Evolutionary conservation across 2,797 vertebrate species (phyloP), one percentile per base, ranked within the genome.

Genomic region (Eupleurogrammus muticus): DNA sequence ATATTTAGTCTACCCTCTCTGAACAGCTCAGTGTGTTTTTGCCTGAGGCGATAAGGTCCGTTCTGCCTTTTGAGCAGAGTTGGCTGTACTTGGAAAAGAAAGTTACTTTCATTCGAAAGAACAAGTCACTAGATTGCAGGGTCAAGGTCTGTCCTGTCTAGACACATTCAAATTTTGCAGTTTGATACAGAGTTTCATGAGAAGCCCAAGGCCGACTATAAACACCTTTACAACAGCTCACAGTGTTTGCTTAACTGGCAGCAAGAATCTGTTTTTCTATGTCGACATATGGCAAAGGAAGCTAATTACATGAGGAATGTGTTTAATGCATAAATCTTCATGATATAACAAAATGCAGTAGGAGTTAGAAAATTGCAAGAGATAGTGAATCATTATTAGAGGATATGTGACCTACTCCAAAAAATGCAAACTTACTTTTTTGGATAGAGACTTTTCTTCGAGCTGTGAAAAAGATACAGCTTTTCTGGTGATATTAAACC

Each of bases 141-240:
- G 78, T 90, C 66, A 81, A 35, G 19, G 65, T 46, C 48, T 62
- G 70, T 77, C 77, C 75, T 20, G 71, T 76, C 81, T 82, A 89
- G 79, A 90, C 77, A 53, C 42, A 38, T 65, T 78, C 21, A 87
- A 72, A 66, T 81, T 87, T 89, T 85, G 84, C 68, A 68, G n/a
- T 63, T 57, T 76, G 54, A 88, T 84, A 88, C 49, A 56, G 53
- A 61, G 67, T 88, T 89, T 87, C 80, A 83, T 70, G 58, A 79
- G 82, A 70, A 73, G 63, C 64, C 63, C 59, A 57, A 52, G 23
- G 83, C 77, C 69, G 67, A 52, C 62, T 80, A 77, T 87, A 84
- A 73, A 88, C 77, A 83, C 81, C 64, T 82, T 54, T 54, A 46
- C 64, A 69, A 64, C 70, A 55, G 40, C 70, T 78, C n/a, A 48